Base-by-base conservation (phyloP, 2,888 invertebrate genomes). In the Thyatira batis region DNA sequence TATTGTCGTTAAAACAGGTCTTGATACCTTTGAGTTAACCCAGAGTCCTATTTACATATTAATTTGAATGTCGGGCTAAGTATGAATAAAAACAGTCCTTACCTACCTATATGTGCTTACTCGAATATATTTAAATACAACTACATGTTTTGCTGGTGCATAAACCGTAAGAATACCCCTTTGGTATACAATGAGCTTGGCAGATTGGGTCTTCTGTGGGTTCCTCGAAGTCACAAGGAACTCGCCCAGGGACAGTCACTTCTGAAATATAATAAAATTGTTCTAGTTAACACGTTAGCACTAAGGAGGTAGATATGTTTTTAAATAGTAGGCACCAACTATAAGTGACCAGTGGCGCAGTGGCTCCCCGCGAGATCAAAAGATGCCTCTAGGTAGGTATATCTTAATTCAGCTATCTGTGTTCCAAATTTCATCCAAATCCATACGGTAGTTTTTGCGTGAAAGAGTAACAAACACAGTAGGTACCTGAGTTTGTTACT, bases 151-250 rank as follows among this genome's bases (percentile, higher is more conserved):
- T 68, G 50, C 76, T 78, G 48, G 89, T 75, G 58, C 92, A 92
- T 25, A 92, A 61, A 1, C 92, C 92, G 62, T 84, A 86, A 5
- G 76, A 70, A 57, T 92, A 92, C 39, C 92, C 91, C 70, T 89
- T 92, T 1, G 85, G 87, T 11, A 86, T 53, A 57, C 92, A 92
- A 57, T 85, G 89, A 53, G 80, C 77, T 52, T 81, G 77, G 58
- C 92, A 92, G 1, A 76, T 57, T 0, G 53, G 28, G 28, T 85
- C 84, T 54, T 88, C 87, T 0, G 77, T 80, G 0, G 85, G 72
- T 51, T 90, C 90, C 39, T 80, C 78, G 25, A 65, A 70, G 6
- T 77, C 61, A 50, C 92, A 91, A 10, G 56, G 30, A 21, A 87
- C 58, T 27, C 84, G 76, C 6, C 73, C 75, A 45, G 76, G 71